Percentiles rank a stretch among this genome's conserved stretches.
phyloP scores from a whole-genome alignment of 2,888 invertebrate genomes.

The Nycteola revayana region DNA sequence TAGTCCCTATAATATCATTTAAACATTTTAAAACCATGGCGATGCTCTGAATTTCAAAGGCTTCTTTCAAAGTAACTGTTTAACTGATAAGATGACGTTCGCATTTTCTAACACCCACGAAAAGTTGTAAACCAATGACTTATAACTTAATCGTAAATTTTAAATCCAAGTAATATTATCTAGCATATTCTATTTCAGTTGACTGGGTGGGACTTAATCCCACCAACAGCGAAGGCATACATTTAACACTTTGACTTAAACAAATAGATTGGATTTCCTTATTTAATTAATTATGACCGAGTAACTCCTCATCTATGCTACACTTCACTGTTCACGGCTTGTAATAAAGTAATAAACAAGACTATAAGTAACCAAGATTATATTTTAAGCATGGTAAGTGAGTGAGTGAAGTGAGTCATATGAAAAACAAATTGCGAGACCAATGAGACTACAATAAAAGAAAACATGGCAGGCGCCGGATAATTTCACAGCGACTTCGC shows the following conservation, averaged over 20 bases:
- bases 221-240: constrained; percentile 4
- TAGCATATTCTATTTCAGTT: constrained; percentile 12
- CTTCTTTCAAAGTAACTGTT: too few relatives aligned
- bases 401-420: too few relatives aligned
- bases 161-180: constrained; percentile 4
- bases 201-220: constrained; percentile 1
- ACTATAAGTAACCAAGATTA: constrained; percentile 31
- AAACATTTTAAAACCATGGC: too few relatives aligned
- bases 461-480: constrained; percentile 66
- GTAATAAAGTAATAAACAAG: constrained; percentile 33
- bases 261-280: constrained; percentile 19
- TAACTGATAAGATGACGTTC: too few relatives aligned
- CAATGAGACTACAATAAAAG: constrained; percentile 62
- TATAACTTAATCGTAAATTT: too few relatives aligned
- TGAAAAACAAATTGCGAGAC: constrained; percentile 57
- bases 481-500: constrained; percentile 62
- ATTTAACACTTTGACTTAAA: constrained; percentile 16
- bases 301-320: constrained; percentile 6
- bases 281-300: constrained; percentile 12
- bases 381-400: constrained; percentile 61
- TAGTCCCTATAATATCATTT: too few relatives aligned
- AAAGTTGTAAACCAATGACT: too few relatives aligned
- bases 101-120: too few relatives aligned
- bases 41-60: too few relatives aligned
- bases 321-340: constrained; percentile 15